Evolutionary conservation across 2,797 vertebrate species (phyloP).

Genomic region (Poliocrania exsul): DNA sequence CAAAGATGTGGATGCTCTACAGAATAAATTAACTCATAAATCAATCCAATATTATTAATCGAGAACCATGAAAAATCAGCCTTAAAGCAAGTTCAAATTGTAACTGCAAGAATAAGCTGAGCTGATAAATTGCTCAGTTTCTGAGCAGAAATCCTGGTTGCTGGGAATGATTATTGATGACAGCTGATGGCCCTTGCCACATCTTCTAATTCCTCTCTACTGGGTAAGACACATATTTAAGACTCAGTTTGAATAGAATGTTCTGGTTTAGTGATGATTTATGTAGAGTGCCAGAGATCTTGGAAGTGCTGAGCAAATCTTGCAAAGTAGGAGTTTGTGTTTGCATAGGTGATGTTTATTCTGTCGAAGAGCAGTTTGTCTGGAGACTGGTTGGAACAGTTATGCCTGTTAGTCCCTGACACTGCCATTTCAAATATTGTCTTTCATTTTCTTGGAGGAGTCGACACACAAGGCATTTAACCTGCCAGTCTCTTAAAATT

Average conservation of each 20-base stretch:
- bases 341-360: conserved; percentile 10
- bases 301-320: background rate
- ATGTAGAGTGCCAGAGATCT: background rate
- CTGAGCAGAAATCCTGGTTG: background rate
- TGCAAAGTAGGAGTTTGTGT: background rate
- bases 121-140: background rate
- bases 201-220: background rate
- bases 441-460: background rate
- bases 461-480: background rate
- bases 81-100: background rate
- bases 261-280: background rate
- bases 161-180: background rate
- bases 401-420: conserved; percentile 8
- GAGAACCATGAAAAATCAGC: background rate
- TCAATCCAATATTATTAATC: background rate
- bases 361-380: background rate
- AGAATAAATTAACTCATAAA: background rate
- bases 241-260: background rate
- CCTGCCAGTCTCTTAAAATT: background rate
- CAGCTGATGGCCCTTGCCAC: background rate
- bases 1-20: background rate
- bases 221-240: background rate
- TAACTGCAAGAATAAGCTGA: background rate
- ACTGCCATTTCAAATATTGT: background rate
- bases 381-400: conserved; percentile 28